Evolutionary conservation across 2,113 vertebrate species (phyloP).

Genomic region (Alethe diademata): DNA sequence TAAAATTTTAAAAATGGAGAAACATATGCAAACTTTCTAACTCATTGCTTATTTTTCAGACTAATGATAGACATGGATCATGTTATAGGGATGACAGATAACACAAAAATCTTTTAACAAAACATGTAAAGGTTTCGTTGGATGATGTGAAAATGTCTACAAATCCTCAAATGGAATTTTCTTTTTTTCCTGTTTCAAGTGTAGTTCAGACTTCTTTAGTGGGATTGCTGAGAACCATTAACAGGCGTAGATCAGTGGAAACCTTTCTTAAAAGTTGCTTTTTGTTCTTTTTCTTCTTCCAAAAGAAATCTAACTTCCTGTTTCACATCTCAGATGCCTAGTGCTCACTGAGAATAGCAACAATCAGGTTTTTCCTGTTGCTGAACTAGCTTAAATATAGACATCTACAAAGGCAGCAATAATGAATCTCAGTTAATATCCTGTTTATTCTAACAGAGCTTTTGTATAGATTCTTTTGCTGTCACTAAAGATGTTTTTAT

Average conservation of each 20-base stretch:
- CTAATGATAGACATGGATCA: background rate
- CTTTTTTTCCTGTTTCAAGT: background rate
- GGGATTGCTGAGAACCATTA: background rate
- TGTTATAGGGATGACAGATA: background rate
- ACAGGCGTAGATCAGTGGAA: background rate
- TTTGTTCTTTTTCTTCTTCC: background rate
- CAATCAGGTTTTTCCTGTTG: background rate
- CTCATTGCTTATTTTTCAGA: background rate
- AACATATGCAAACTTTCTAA: background rate
- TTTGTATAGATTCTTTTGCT: constrained; percentile 43
- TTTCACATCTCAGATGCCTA: background rate
- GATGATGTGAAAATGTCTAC: background rate
- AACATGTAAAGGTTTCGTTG: background rate
- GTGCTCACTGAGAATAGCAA: background rate
- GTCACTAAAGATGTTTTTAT: constrained; percentile 44
- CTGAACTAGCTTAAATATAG: constrained; percentile 10
- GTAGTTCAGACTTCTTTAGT: background rate
- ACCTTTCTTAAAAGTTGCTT: background rate
- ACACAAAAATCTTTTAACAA: background rate
- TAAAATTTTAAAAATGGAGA: background rate
- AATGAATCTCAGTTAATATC: constrained; percentile 52
- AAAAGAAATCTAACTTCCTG: background rate
- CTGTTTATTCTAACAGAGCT: constrained; percentile 35
- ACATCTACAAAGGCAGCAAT: background rate
- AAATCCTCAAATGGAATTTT: background rate